phyloP scores from a whole-genome alignment of 1,140 invertebrate species.

The Ips typographus region DNA sequence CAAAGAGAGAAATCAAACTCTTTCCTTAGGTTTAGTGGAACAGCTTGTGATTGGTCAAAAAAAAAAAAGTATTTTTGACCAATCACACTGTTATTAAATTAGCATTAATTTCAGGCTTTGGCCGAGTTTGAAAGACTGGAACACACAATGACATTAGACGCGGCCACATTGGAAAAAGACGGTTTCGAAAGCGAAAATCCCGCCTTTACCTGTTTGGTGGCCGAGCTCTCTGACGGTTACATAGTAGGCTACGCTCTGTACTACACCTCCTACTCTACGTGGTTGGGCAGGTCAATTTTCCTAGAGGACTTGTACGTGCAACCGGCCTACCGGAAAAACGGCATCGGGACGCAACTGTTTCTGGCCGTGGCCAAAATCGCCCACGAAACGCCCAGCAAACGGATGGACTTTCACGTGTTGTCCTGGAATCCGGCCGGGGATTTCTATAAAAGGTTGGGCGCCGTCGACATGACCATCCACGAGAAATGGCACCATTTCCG shows the following conservation, averaged over 20 bases:
- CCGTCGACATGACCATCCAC: constrained; percentile 63
- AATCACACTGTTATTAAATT: neutral
- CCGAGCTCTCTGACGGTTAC: constrained; percentile 53
- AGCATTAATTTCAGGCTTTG: constrained; percentile 61
- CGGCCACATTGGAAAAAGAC: constrained; percentile 68
- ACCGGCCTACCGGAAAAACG: constrained; percentile 60
- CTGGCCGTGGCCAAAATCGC: constrained; percentile 64
- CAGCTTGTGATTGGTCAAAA: too few relatives aligned
- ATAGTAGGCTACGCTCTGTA: constrained; percentile 73
- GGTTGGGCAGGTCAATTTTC: constrained; percentile 71
- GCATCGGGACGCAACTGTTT: constrained; percentile 72
- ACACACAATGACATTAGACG: constrained; percentile 67
- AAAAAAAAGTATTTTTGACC: too few relatives aligned
- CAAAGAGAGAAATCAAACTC: too few relatives aligned
- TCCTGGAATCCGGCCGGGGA: constrained; percentile 79
- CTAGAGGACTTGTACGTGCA: constrained; percentile 84
- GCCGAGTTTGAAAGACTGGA: constrained; percentile 80
- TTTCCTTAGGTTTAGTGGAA: too few relatives aligned
- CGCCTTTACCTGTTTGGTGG: constrained; percentile 69
- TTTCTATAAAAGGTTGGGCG: constrained; percentile 74
- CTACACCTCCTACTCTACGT: constrained; percentile 78
- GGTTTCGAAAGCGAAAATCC: constrained; percentile 66
- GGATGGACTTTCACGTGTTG: constrained; percentile 76
- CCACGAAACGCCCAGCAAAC: constrained; percentile 40
- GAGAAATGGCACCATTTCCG: constrained; percentile 75